Conservation (phyloP, 2,888 invertebrate species). For the Pemphredon lugubris region DNA sequence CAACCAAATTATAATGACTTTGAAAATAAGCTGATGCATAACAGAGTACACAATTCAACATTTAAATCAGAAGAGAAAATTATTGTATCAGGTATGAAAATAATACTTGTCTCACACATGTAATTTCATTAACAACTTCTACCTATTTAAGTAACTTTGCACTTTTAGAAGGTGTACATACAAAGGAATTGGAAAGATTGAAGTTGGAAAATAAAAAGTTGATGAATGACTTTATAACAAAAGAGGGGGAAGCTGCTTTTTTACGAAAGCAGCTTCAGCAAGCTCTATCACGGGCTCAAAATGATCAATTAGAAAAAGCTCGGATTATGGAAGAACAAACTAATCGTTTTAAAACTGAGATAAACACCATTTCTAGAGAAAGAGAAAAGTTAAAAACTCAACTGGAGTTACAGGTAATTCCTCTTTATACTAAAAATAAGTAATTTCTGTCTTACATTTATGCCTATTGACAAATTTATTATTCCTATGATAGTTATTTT, state of each 20-base stretch:
- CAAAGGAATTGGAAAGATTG: constrained; percentile 65
- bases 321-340: constrained; percentile 71
- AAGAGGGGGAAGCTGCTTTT: constrained; percentile 74
- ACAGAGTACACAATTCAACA: constrained; percentile 51
- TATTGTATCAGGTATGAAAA: constrained; percentile 34
- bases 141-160: constrained; percentile 9
- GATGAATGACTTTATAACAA: constrained; percentile 70
- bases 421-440: neutral
- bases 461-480: too few relatives aligned
- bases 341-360: constrained; percentile 65
- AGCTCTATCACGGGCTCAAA: constrained; percentile 67
- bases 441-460: neutral
- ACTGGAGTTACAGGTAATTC: constrained; percentile 70
- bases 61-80: constrained; percentile 29
- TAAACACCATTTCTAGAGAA: constrained; percentile 69
- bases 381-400: constrained; percentile 74
- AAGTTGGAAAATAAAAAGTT: constrained; percentile 72
- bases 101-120: neutral
- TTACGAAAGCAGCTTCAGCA: constrained; percentile 72
- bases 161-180: constrained; percentile 44
- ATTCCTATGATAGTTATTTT: neutral
- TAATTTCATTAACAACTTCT: neutral
- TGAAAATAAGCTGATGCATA: constrained; percentile 42
- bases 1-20: constrained; percentile 47
- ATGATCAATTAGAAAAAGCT: constrained; percentile 68